A percentile compares a stretch with the other conserved stretches of the same genome.
These are phyloP conservation scores for Colletes gigas DNA, from an alignment of 1,140 invertebrate genomes.

Conservation along the genomic window DNA sequence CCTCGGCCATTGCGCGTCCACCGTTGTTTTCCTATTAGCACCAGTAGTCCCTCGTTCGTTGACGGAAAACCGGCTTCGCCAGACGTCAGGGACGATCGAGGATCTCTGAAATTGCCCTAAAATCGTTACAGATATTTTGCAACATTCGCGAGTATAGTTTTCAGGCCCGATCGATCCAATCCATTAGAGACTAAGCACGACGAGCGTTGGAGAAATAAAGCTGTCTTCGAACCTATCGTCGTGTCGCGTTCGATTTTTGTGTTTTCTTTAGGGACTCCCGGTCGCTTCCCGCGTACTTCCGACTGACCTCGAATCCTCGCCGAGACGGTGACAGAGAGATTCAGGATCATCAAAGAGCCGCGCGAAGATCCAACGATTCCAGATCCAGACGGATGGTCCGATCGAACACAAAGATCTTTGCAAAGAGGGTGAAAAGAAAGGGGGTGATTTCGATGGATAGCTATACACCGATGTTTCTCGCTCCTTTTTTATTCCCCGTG, in stretches of 20 bases:
- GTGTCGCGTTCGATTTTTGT: background rate
- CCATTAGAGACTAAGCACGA: constrained; percentile 22
- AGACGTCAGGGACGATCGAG: too few species aligned
- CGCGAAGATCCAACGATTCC: constrained; percentile 39
- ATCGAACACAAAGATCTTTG: constrained; percentile 13
- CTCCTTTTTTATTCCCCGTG: too few species aligned
- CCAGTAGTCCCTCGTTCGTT: too few species aligned
- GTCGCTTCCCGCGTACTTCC: background rate
- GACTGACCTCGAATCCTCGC: constrained; percentile 52
- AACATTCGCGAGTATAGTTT: too few species aligned
- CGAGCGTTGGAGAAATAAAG: constrained; percentile 18
- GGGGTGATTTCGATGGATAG: background rate
- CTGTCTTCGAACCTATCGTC: background rate
- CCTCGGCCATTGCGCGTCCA: background rate
- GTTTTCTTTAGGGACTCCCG: background rate
- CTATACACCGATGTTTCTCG: too few species aligned
- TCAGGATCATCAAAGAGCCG: constrained; percentile 43
- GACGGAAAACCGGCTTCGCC: too few species aligned
- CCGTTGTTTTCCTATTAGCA: too few species aligned
- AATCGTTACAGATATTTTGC: too few species aligned
- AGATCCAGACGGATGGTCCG: constrained; percentile 41
- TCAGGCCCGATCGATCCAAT: constrained; percentile 24
- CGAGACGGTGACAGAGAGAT: constrained; percentile 20
- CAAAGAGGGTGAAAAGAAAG: background rate
- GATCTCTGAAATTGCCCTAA: too few species aligned